These are phyloP conservation scores for Microplitis mediator DNA, from an alignment of 1,140 invertebrate species.

Conservation along the genomic window DNA sequence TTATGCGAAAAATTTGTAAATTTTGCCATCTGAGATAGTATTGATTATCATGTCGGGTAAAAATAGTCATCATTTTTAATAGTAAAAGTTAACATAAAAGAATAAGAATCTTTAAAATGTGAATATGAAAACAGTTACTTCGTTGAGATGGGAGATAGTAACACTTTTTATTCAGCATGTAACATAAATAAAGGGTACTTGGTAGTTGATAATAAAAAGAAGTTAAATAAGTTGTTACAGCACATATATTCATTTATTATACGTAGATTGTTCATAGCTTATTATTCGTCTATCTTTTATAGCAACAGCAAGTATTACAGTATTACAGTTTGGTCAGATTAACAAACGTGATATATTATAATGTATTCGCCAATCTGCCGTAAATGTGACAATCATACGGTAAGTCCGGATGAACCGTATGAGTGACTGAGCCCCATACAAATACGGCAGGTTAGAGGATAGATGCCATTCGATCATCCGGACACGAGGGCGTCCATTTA, in stretches of 20 bases:
- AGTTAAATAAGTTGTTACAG: constrained; percentile 39
- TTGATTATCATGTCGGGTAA: too few species aligned
- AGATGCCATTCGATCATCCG: constrained; percentile 53
- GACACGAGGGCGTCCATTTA: constrained; percentile 50
- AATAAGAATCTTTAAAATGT: too few species aligned
- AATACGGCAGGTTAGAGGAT: constrained; percentile 51
- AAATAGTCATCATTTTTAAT: too few species aligned
- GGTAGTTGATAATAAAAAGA: not conserved
- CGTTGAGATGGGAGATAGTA: too few species aligned
- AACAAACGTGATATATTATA: constrained; percentile 46
- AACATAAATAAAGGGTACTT: not conserved
- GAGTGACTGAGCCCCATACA: constrained; percentile 53
- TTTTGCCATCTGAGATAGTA: too few species aligned
- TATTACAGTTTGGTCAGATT: constrained; percentile 57
- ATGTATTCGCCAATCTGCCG: constrained; percentile 46
- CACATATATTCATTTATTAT: constrained; percentile 63
- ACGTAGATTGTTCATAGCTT: constrained; percentile 63
- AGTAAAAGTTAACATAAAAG: too few species aligned
- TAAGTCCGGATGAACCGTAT: constrained; percentile 48
- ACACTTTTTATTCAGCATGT: not conserved
- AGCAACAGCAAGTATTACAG: constrained; percentile 59
- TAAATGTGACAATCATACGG: constrained; percentile 43
- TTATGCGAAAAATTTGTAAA: too few species aligned
- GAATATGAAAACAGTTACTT: too few species aligned
- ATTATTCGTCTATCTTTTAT: constrained; percentile 55